Evolutionary conservation across 2,113 vertebrate genomes (phyloP).

Genomic region (Perccottus glenii): DNA sequence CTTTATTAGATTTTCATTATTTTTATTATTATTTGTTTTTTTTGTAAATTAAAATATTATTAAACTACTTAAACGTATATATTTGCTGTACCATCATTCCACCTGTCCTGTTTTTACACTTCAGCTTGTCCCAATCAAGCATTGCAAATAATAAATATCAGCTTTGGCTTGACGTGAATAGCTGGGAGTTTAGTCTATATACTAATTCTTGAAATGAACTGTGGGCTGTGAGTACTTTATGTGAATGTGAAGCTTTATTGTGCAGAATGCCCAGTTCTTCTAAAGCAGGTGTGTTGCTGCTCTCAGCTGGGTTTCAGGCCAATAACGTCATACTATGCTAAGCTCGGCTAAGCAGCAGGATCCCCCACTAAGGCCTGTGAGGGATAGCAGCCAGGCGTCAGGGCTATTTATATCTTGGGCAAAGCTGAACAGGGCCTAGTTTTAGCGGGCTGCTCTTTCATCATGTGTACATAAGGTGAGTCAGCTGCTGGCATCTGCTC

Average conservation of each 20-base stretch:
- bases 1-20: too few species aligned
- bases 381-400: conserved; percentile 58
- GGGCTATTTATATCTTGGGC: conserved; percentile 65
- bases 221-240: conserved; percentile 11
- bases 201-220: conserved; percentile 28
- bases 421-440: conserved; percentile 43
- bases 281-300: conserved; percentile 52
- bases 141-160: too few species aligned
- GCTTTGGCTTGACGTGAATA: conserved; percentile 3
- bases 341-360: conserved; percentile 66
- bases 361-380: conserved; percentile 55
- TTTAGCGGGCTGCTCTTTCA: conserved; percentile 53
- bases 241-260: conserved; percentile 21
- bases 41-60: too few species aligned
- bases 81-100: conserved; percentile 2
- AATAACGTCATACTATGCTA: conserved; percentile 67
- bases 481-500: conserved; percentile 41
- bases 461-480: conserved; percentile 55
- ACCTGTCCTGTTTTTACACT: conserved; percentile 5
- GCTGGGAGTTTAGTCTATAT: conserved; percentile 24
- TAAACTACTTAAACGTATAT: too few species aligned
- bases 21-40: too few species aligned
- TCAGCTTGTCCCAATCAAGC: conserved; percentile 32
- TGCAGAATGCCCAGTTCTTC: conserved; percentile 7
- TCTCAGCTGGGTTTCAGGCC: conserved; percentile 56